A percentile compares a stretch with the other conserved stretches of the same genome.
phyloP scores from a whole-genome alignment of 2,113 vertebrate genomes.

The Enhydra lutris region DNA sequence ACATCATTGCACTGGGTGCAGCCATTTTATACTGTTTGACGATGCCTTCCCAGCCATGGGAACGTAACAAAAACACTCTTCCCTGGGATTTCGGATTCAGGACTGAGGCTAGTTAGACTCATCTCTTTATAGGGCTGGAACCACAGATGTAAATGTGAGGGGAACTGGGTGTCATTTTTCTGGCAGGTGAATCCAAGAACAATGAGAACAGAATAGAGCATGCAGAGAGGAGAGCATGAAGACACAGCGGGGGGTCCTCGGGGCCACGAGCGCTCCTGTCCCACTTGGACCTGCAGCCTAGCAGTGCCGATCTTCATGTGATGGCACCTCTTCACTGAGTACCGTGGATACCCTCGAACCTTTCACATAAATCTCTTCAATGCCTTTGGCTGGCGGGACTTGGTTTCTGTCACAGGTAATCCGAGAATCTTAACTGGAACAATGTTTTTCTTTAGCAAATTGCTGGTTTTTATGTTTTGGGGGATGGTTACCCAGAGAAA shows the following conservation, averaged over 20 bases:
- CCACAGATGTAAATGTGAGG: background rate
- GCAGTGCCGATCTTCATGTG: background rate
- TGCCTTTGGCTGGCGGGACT: background rate
- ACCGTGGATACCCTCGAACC: background rate
- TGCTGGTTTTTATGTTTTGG: background rate
- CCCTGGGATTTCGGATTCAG: background rate
- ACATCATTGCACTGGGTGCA: background rate
- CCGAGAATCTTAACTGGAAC: background rate
- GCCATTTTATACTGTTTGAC: background rate
- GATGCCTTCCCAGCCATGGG: background rate
- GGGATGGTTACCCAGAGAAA: background rate
- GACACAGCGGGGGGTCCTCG: background rate
- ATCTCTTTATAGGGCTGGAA: background rate
- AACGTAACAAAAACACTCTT: background rate
- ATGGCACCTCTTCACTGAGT: background rate
- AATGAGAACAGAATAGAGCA: background rate
- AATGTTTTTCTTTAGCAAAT: background rate
- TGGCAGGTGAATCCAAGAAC: background rate
- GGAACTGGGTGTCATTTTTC: background rate
- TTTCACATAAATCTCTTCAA: background rate
- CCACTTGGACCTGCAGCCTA: background rate
- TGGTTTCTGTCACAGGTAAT: slow-evolving; percentile 23
- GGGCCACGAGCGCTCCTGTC: background rate
- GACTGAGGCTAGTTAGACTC: background rate
- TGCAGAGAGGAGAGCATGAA: background rate